Evolutionary conservation across 1,140 invertebrate genomes (phyloP).

Genomic region (Rhynchophorus ferrugineus): DNA sequence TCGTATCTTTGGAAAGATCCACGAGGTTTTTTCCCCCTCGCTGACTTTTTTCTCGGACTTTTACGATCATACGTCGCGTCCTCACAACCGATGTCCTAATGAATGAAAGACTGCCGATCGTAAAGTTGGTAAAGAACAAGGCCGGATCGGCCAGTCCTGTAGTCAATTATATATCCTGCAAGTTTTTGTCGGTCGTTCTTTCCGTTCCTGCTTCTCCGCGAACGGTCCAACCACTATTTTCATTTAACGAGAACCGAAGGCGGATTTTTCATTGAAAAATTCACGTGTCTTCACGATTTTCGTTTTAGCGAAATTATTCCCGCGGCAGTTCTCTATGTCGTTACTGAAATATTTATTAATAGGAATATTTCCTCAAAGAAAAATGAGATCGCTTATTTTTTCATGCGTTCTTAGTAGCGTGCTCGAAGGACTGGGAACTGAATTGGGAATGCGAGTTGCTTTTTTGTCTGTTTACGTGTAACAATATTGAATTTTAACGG

Average conservation of each 20-base stretch:
- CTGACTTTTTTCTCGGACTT: too few species aligned
- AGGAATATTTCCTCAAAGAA: constrained; percentile 7
- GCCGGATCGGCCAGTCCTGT: not conserved
- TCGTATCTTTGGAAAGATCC: too few species aligned
- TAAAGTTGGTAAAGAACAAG: not conserved
- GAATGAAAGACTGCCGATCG: not conserved
- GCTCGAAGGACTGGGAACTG: not conserved
- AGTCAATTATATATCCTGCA: constrained; percentile 12
- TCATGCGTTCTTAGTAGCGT: not conserved
- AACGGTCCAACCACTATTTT: constrained; percentile 11
- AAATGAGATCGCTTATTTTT: constrained; percentile 6
- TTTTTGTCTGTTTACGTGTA: not conserved
- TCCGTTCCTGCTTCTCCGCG: constrained; percentile 5
- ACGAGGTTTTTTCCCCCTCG: too few species aligned
- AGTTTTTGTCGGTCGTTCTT: constrained; percentile 7
- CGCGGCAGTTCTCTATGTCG: not conserved
- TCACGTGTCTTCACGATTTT: constrained; percentile 10
- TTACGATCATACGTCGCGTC: too few species aligned
- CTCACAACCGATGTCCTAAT: not conserved
- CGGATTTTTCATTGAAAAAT: constrained; percentile 11
- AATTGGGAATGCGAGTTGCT: constrained; percentile 4
- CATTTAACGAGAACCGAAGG: constrained; percentile 7
- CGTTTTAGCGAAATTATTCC: constrained; percentile 9
- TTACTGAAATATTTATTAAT: constrained; percentile 12
- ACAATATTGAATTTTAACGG: not conserved